A percentile compares a stretch with the other conserved stretches of the same genome.
Evolutionary conservation across 2,797 vertebrate species (phyloP).

Genomic region (Loriculus beryllinus): DNA sequence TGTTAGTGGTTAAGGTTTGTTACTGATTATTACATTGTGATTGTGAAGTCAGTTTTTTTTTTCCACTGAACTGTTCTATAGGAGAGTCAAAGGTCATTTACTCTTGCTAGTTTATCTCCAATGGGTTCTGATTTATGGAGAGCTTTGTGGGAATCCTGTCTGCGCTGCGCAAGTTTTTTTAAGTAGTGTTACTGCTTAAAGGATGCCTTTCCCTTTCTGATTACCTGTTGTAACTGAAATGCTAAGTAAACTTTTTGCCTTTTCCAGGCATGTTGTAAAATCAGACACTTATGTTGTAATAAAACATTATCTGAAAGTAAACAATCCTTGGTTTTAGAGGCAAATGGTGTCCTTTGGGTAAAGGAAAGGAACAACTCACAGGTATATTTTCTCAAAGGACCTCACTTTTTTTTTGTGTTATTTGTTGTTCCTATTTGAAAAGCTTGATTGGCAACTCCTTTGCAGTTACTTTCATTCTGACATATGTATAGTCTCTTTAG

Average conservation of each 20-base stretch:
- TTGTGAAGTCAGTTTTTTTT: not conserved
- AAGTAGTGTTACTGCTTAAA: not conserved
- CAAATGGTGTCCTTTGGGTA: not conserved
- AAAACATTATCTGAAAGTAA: not conserved
- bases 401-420: not conserved
- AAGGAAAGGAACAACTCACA: not conserved
- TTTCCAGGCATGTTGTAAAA: not conserved
- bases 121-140: not conserved
- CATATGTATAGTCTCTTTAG: not conserved
- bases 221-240: conserved; percentile 1
- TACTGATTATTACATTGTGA: not conserved
- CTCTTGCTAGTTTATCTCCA: not conserved
- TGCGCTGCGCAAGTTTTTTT: not conserved
- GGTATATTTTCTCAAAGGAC: not conserved
- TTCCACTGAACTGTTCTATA: not conserved
- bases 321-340: not conserved
- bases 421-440: not conserved
- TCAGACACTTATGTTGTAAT: not conserved
- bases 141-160: not conserved
- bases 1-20: not conserved
- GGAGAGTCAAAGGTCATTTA: conserved; percentile 5
- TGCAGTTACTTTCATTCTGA: not conserved
- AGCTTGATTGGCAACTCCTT: not conserved
- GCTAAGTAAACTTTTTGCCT: not conserved
- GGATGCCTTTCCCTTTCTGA: not conserved